Evolutionary conservation across 1,140 invertebrate genomes (phyloP).

Genomic region (Pomacea maculata): DNA sequence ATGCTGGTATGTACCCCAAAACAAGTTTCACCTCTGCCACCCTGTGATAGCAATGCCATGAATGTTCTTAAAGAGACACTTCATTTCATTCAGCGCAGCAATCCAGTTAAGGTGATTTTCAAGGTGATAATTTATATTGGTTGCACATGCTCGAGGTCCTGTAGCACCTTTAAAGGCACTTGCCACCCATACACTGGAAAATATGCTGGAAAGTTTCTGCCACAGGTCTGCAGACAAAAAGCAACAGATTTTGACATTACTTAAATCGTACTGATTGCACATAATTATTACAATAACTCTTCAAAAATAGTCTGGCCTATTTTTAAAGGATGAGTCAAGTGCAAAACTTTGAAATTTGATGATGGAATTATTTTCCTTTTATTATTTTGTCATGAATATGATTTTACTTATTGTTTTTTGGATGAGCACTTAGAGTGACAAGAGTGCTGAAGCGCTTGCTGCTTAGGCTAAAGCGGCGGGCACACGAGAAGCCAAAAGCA

Average conservation of each 20-base stretch:
- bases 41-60: slow-evolving; percentile 74
- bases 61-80: slow-evolving; percentile 63
- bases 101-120: slow-evolving; percentile 81
- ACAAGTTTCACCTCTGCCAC: slow-evolving; percentile 71
- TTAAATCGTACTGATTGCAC: too few relatives aligned
- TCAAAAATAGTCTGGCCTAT: too few relatives aligned
- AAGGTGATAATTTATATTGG: slow-evolving; percentile 73
- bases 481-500: too few relatives aligned
- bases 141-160: slow-evolving; percentile 74
- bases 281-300: too few relatives aligned
- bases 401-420: too few relatives aligned
- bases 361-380: too few relatives aligned
- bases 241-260: neutral
- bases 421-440: too few relatives aligned
- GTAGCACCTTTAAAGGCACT: slow-evolving; percentile 84
- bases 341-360: too few relatives aligned
- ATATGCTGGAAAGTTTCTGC: slow-evolving; percentile 82
- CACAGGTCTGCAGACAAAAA: slow-evolving; percentile 63
- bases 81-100: slow-evolving; percentile 66
- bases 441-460: too few relatives aligned
- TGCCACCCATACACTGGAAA: slow-evolving; percentile 91
- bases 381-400: too few relatives aligned
- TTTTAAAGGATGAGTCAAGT: too few relatives aligned
- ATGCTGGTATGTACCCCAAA: neutral
- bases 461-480: too few relatives aligned